Percentiles rank a stretch among this genome's conserved stretches.
Conservation (phyloP, 2,888 invertebrate genomes). For the Hyalella azteca region DNA sequence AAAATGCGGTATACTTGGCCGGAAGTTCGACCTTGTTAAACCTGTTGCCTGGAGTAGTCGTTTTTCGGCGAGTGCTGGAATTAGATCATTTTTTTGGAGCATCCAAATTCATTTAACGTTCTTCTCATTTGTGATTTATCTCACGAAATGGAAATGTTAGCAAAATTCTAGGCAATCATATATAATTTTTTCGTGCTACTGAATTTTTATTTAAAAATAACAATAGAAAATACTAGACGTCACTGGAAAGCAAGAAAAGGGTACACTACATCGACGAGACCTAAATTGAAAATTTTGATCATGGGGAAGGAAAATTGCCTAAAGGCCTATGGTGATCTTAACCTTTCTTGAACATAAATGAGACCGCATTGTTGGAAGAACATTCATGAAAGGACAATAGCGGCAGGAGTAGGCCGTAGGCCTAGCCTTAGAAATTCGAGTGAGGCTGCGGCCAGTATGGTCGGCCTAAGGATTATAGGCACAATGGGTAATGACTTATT, state of each 20-base stretch:
- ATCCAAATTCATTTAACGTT: not conserved
- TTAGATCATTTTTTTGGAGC: too few species aligned
- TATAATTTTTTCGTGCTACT: too few species aligned
- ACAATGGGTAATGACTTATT: conserved; percentile 24
- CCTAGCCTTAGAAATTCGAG: not conserved
- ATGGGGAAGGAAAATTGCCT: not conserved
- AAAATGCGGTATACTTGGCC: not conserved
- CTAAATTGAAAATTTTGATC: too few species aligned
- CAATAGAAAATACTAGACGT: not conserved
- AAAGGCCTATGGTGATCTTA: conserved; percentile 9
- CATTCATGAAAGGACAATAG: not conserved
- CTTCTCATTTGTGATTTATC: not conserved
- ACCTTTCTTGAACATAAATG: too few species aligned
- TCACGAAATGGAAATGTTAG: not conserved
- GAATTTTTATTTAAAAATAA: not conserved
- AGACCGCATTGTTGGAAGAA: too few species aligned
- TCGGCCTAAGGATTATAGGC: not conserved
- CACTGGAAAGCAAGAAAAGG: not conserved
- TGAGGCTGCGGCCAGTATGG: not conserved
- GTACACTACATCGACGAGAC: not conserved
- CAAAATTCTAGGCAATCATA: too few species aligned
- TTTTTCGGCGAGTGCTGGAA: not conserved
- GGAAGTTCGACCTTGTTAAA: not conserved
- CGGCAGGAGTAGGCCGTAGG: not conserved
- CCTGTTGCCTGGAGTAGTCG: not conserved